phyloP scores from a whole-genome alignment of 2,888 invertebrate genomes.

The Tetheella fluctuosa region DNA sequence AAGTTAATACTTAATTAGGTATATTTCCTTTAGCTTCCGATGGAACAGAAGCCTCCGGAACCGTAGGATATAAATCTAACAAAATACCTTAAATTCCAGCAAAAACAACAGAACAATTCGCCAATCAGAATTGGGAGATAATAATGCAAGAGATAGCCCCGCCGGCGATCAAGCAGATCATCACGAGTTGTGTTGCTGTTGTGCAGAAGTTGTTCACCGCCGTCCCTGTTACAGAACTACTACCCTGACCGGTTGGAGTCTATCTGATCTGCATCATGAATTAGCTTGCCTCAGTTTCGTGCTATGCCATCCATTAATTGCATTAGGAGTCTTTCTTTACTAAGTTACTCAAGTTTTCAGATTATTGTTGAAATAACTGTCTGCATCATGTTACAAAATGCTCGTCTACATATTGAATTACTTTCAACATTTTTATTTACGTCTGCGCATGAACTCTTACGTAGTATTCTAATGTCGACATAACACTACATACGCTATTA shows the following conservation, averaged over 20 bases:
- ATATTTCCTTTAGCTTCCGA: neutral
- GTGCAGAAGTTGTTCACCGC: conserved; percentile 63
- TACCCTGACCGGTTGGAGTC: conserved; percentile 61
- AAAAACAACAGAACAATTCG: conserved; percentile 68
- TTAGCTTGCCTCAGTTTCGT: neutral
- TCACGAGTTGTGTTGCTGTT: conserved; percentile 65
- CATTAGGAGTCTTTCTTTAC: neutral
- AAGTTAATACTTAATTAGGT: neutral
- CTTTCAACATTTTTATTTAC: neutral
- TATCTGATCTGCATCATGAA: neutral
- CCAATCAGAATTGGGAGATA: conserved; percentile 76
- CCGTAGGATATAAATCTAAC: conserved; percentile 23
- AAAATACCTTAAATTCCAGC: conserved; percentile 58
- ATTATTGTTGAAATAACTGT: too few relatives aligned
- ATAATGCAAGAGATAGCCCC: conserved; percentile 79
- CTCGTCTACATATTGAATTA: neutral
- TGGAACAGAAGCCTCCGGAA: conserved; percentile 5
- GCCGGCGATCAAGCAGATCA: conserved; percentile 69
- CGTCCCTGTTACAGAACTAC: conserved; percentile 59
- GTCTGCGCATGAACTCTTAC: neutral
- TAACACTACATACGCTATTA: neutral
- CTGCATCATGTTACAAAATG: too few relatives aligned
- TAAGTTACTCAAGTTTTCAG: neutral
- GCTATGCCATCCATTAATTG: neutral
- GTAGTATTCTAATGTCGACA: neutral